These are phyloP conservation scores for Notarius quadriscutis DNA, from an alignment of 2,113 vertebrate genomes.

Conservation along the genomic window DNA sequence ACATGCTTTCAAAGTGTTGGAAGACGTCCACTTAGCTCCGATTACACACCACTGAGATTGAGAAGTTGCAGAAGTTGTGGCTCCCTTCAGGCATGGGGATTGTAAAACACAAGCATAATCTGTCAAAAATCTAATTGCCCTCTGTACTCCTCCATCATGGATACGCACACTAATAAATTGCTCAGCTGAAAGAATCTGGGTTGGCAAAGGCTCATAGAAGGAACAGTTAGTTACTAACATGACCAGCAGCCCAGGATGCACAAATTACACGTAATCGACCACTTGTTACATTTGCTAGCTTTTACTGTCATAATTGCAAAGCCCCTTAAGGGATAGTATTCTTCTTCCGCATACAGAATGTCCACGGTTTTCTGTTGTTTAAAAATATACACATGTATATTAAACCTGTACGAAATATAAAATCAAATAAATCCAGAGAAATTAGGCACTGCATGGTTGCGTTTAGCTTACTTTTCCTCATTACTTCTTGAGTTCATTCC, in stretches of 20 bases:
- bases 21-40: constrained; percentile 59
- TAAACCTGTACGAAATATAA: neutral
- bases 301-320: constrained; percentile 9
- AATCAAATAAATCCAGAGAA: neutral
- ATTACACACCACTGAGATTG: constrained; percentile 44
- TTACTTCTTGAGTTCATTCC: neutral
- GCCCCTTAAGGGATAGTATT: neutral
- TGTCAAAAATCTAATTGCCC: constrained; percentile 67
- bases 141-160: constrained; percentile 49
- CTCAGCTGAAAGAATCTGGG: neutral
- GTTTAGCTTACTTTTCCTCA: too few species aligned
- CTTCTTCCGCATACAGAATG: neutral
- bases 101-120: constrained; percentile 69
- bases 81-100: constrained; percentile 53
- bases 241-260: neutral
- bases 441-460: too few species aligned
- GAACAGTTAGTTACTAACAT: neutral
- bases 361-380: neutral
- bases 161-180: constrained; percentile 32
- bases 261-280: neutral
- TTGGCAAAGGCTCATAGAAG: neutral
- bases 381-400: neutral
- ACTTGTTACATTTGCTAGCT: neutral
- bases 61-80: constrained; percentile 49
- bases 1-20: constrained; percentile 33